Evolutionary conservation across 2,888 invertebrate genomes (phyloP).

Genomic region (Lycia hirtaria): DNA sequence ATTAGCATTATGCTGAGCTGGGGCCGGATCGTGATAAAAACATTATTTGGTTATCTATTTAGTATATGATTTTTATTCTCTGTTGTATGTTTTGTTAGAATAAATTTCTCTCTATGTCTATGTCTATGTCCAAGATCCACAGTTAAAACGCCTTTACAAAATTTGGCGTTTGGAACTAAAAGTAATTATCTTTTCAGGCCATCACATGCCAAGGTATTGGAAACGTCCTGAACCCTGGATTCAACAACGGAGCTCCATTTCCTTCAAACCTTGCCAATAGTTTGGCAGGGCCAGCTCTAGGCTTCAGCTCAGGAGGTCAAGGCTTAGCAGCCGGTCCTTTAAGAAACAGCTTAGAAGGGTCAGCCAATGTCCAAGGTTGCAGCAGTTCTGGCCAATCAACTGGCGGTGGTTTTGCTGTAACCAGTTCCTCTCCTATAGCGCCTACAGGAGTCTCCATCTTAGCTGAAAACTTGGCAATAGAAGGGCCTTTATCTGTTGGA

Average conservation of each 20-base stretch:
- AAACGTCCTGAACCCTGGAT: conserved; percentile 20
- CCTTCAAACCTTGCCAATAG: conserved; percentile 8
- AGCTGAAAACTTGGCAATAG: conserved; percentile 47
- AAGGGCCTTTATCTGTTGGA: conserved; percentile 42
- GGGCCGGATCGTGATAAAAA: no score
- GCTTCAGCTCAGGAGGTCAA: not conserved
- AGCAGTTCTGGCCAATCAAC: conserved; percentile 10
- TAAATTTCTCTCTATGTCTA: no score
- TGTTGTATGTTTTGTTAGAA: no score
- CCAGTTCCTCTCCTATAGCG: conserved; percentile 41
- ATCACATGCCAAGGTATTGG: conserved; percentile 21
- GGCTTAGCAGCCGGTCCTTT: no score
- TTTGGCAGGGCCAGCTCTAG: not conserved
- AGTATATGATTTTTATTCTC: no score
- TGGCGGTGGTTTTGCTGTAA: conserved; percentile 40
- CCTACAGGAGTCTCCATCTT: conserved; percentile 45
- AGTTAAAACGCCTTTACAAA: no score
- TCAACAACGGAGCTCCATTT: conserved; percentile 15
- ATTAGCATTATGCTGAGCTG: no score
- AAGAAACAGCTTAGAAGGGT: no score
- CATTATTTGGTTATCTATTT: no score
- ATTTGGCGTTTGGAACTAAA: no score
- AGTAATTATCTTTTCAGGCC: conserved; percentile 4
- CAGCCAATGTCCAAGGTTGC: no score
- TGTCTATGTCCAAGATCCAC: no score